A percentile compares a stretch with the other conserved stretches of the same genome.
Conservation (phyloP, 35 echinoderm and acorn worm species). For the Holothuria glaberrima region DNA sequence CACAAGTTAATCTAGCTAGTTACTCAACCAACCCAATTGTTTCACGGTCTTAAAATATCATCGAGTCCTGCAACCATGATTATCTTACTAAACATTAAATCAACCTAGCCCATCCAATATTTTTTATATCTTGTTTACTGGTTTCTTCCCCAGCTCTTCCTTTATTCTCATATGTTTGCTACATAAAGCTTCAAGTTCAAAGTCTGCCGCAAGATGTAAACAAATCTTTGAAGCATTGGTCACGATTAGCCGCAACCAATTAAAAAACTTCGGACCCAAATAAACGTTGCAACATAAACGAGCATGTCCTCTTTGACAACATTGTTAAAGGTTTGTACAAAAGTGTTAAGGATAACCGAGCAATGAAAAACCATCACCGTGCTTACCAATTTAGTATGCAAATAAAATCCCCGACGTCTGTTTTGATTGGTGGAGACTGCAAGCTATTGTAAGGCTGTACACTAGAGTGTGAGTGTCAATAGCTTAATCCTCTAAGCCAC, state of each 20-base stretch:
- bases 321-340: neutral
- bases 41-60: no score
- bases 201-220: neutral
- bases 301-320: neutral
- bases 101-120: no score
- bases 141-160: no score
- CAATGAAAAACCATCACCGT: neutral
- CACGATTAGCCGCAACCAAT: neutral
- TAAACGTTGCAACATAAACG: neutral
- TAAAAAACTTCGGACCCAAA: neutral
- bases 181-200: slow-evolving; percentile 10
- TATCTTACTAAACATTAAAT: no score
- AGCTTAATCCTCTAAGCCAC: slow-evolving; percentile 14
- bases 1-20: no score
- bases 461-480: slow-evolving; percentile 4
- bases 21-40: no score
- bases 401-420: neutral
- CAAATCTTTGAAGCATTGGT: neutral
- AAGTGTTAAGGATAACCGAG: neutral
- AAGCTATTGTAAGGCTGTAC: neutral
- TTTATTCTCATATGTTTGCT: no score
- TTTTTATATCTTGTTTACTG: no score
- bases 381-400: neutral
- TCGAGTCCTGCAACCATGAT: no score
- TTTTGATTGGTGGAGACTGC: neutral